Base-by-base conservation (phyloP, 2,888 invertebrate genomes). In the Pterostichus niger region DNA sequence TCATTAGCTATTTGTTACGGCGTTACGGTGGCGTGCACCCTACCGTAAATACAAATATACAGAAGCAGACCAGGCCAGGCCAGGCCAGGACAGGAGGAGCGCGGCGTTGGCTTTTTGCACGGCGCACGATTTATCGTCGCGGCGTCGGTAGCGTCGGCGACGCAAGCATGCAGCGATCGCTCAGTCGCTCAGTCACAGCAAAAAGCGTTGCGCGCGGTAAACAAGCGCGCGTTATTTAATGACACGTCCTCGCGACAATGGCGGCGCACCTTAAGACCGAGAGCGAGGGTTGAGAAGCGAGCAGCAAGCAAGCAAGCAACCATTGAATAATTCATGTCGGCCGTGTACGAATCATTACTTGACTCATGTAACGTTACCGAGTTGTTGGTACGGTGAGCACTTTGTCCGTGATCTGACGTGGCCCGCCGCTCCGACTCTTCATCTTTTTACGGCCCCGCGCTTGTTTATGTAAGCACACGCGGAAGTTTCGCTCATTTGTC, bases 261-360 rank as follows among this genome's bases (percentile, higher is more conserved):
- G 76, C 52, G 24, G 46, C 52, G 56, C 77, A 77, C 77, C 77
- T 77, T 77, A 77, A 75, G 75, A 52, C 40, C 31, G 52, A 7
- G 68, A 13, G 24, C 44, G 49, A 17, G 35, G 35, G 68, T 13
- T 59, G 24, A 9, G 9, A 17, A 59, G 59, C 17, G 73, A 13
- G 24, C 44, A 24, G 33, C n/a, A 17, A 24, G 68, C 54, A 24
- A 24, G 33, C 49, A 46, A 33, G 61, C 10, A 49, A 40, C 54
- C 76, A 87, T 87, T 89, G 89, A 89, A 89, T 89, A 88, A 89
- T 89, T 89, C 89, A 89, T 88, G 86, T 86, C 82, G 85, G 84
- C 85, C 86, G 87, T 89, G 88, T 88, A 89, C 89, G 89, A 89
- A 89, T 89, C 90, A 90, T 90, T 89, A 89, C 89, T 88, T 88